These are phyloP conservation scores for Hirudinaria manillensis DNA, from an alignment of 2,888 invertebrate genomes.

Conservation along the genomic window DNA sequence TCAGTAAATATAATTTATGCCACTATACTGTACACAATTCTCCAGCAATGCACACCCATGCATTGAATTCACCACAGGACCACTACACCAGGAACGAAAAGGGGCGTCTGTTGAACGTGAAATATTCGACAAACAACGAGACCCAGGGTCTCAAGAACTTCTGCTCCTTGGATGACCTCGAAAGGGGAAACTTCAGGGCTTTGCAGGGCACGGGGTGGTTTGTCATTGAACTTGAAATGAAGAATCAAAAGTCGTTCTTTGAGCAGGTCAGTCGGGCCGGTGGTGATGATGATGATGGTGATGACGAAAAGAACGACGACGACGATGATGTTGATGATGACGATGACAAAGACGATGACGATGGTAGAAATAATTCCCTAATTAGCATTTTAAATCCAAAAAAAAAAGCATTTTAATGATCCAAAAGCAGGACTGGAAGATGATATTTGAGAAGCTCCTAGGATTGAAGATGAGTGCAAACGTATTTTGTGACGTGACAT, in stretches of 20 bases:
- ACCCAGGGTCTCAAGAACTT: constrained; percentile 30
- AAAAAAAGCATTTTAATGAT: too few relatives aligned
- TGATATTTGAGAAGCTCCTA: too few relatives aligned
- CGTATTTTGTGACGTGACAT: too few relatives aligned
- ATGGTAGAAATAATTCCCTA: background rate
- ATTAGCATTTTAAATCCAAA: background rate
- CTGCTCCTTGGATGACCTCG: constrained; percentile 23
- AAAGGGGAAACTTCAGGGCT: constrained; percentile 22
- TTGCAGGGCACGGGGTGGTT: constrained; percentile 24
- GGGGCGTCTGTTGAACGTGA: constrained; percentile 4
- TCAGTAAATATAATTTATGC: too few relatives aligned
- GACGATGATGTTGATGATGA: constrained; percentile 32
- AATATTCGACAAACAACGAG: background rate
- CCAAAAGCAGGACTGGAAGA: too few relatives aligned
- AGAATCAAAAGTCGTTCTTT: constrained; percentile 22
- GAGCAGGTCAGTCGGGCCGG: constrained; percentile 24
- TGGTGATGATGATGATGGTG: constrained; percentile 30
- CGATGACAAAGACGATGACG: constrained; percentile 19
- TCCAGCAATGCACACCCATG: background rate
- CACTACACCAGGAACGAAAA: constrained; percentile 31
- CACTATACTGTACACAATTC: too few relatives aligned
- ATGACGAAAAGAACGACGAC: constrained; percentile 30
- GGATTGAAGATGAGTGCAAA: too few relatives aligned
- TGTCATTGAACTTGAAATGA: constrained; percentile 29
- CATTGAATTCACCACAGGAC: constrained; percentile 14